Conservation (phyloP, 2,797 vertebrate genomes). For the Emys orbicularis region DNA sequence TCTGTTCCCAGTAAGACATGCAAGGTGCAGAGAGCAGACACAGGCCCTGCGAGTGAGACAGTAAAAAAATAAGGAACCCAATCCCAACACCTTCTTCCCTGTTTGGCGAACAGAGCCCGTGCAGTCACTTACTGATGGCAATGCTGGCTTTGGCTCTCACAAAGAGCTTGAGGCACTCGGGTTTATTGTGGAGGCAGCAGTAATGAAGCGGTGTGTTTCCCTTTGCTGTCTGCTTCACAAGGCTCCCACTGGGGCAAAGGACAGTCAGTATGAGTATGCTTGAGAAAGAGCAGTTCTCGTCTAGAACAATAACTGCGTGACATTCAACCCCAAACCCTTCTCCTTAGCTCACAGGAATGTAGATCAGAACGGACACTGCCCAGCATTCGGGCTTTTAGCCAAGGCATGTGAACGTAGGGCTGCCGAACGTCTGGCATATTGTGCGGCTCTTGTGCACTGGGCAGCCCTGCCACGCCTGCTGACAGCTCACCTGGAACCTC, state of each 20-base stretch:
- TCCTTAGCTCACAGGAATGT: neutral
- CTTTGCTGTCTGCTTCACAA: conserved; percentile 79
- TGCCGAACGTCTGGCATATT: neutral
- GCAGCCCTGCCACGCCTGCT: too few species aligned
- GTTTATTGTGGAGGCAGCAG: conserved; percentile 88
- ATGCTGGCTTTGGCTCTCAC: conserved; percentile 86
- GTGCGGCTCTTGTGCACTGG: neutral
- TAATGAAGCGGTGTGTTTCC: conserved; percentile 89
- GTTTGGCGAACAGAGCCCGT: neutral
- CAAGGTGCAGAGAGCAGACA: neutral
- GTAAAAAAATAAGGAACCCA: too few species aligned
- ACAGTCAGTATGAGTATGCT: neutral
- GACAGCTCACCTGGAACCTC: neutral
- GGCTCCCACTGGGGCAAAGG: conserved; percentile 77
- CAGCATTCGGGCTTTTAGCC: neutral
- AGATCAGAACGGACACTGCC: neutral
- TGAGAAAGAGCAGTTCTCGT: accelerated
- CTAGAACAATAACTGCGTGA: neutral
- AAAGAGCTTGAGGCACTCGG: conserved; percentile 87
- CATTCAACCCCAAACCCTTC: neutral
- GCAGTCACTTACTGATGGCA: conserved; percentile 80
- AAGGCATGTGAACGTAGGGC: neutral
- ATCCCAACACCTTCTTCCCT: neutral
- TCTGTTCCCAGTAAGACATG: neutral
- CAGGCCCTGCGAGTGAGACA: neutral